These are phyloP conservation scores for Trichogramma pretiosum DNA, from an alignment of 1,140 invertebrate genomes.

Conservation along the genomic window DNA sequence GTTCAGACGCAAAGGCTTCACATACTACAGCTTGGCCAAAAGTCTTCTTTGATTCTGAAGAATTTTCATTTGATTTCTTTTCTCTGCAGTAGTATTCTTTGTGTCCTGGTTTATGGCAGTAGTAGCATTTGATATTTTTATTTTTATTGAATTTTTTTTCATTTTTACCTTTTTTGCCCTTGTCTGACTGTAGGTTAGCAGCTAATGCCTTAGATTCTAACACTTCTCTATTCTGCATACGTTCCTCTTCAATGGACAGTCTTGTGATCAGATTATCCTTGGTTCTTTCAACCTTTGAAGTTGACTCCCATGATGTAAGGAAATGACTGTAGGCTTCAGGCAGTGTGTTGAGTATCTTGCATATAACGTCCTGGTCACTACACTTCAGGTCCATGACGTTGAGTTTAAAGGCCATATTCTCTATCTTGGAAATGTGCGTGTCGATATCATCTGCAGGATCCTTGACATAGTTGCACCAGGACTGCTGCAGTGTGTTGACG, in stretches of 20 bases:
- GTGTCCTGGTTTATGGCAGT: slow-evolving; percentile 9
- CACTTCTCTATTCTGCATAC: slow-evolving; percentile 3
- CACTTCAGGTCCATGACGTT: slow-evolving; percentile 21
- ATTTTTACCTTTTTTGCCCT: neutral
- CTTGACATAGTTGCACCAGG: slow-evolving; percentile 25
- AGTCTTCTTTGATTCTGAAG: no score
- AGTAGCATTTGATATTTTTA: neutral
- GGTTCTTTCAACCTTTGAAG: slow-evolving; percentile 7
- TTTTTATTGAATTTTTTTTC: neutral
- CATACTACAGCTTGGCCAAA: slow-evolving; percentile 5
- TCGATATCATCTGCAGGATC: slow-evolving; percentile 18
- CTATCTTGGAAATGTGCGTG: slow-evolving; percentile 21
- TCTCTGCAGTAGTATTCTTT: slow-evolving; percentile 5
- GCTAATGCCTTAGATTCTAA: neutral
- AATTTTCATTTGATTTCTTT: slow-evolving; percentile 1
- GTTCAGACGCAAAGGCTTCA: slow-evolving; percentile 1
- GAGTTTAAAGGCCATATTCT: slow-evolving; percentile 22
- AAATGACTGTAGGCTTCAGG: slow-evolving; percentile 25
- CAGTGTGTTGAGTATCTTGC: slow-evolving; percentile 30
- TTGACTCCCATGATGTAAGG: slow-evolving; percentile 24
- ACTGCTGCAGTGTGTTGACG: slow-evolving; percentile 31
- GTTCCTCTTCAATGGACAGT: slow-evolving; percentile 13
- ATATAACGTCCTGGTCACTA: slow-evolving; percentile 25
- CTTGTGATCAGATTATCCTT: slow-evolving; percentile 1
- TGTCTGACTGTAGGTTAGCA: neutral